phyloP scores from a whole-genome alignment of 2,797 vertebrate species.

The Threskiornis aethiopicus region DNA sequence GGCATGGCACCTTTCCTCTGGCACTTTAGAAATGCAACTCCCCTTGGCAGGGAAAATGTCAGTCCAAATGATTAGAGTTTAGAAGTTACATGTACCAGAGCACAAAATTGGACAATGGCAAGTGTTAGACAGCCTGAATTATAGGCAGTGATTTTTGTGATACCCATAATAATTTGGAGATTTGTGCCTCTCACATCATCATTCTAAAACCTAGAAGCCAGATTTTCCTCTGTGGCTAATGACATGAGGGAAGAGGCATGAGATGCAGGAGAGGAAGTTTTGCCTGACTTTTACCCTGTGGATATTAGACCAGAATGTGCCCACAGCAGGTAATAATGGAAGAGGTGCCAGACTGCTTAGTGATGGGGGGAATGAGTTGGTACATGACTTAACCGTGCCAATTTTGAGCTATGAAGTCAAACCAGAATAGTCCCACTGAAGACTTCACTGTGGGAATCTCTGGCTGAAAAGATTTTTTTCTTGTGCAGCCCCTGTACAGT shows the following conservation, averaged over 20 bases:
- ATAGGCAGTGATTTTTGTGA: neutral
- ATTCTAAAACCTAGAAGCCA: neutral
- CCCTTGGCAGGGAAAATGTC: neutral
- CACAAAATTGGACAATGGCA: neutral
- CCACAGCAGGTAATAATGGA: neutral
- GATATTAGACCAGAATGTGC: neutral
- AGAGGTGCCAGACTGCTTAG: neutral
- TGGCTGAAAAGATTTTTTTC: neutral
- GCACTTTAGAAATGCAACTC: conserved; percentile 18
- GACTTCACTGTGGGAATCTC: neutral
- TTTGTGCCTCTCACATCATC: neutral
- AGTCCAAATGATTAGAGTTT: conserved; percentile 1
- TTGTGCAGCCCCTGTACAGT: neutral
- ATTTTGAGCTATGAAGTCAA: neutral
- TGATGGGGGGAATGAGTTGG: neutral
- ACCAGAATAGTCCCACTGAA: neutral
- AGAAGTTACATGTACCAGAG: neutral
- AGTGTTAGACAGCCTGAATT: neutral
- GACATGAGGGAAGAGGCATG: neutral
- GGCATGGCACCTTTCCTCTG: conserved; percentile 26
- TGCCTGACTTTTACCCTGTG: neutral
- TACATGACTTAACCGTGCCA: neutral
- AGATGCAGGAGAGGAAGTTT: neutral
- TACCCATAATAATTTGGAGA: neutral
- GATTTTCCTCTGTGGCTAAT: neutral